phyloP scores from a whole-genome alignment of 2,888 invertebrate genomes.

The Agonopterix arenella region DNA sequence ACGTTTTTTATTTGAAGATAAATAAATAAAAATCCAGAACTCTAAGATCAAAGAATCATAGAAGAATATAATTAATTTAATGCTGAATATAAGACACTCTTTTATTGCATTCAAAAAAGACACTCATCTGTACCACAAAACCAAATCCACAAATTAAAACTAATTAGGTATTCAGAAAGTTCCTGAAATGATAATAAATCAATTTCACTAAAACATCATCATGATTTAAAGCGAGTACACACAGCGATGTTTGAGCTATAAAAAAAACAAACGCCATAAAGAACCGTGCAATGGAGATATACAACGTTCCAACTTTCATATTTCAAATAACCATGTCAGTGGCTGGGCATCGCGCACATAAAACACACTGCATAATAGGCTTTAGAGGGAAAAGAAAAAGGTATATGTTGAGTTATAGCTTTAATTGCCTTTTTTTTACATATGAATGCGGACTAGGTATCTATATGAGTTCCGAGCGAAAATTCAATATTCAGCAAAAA shows the following conservation, averaged over 20 bases:
- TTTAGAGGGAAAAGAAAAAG: slow-evolving; percentile 41
- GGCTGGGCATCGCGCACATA: slow-evolving; percentile 43
- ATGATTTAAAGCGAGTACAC: slow-evolving; percentile 57
- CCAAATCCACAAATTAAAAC: neutral
- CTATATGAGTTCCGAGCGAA: slow-evolving; percentile 15
- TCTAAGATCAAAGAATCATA: too few species aligned
- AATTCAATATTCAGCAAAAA: slow-evolving; percentile 67
- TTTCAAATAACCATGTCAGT: slow-evolving; percentile 63
- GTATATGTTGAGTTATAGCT: slow-evolving; percentile 61
- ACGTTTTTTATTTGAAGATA: too few species aligned
- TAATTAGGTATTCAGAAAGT: slow-evolving; percentile 26
- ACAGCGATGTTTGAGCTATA: slow-evolving; percentile 43
- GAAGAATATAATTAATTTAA: too few species aligned
- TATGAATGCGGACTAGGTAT: neutral
- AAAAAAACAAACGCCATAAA: slow-evolving; percentile 60
- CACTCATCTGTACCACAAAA: too few species aligned
- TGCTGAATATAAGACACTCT: too few species aligned
- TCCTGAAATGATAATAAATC: slow-evolving; percentile 44
- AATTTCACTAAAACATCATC: slow-evolving; percentile 37
- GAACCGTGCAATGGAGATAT: slow-evolving; percentile 56
- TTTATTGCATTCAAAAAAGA: too few species aligned
- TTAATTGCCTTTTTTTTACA: slow-evolving; percentile 43
- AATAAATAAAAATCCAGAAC: too few species aligned
- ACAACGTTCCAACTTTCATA: slow-evolving; percentile 66
- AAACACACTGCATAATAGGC: slow-evolving; percentile 43